Evolutionary conservation across 2,888 invertebrate genomes (phyloP).

Genomic region (Dione vanillae): DNA sequence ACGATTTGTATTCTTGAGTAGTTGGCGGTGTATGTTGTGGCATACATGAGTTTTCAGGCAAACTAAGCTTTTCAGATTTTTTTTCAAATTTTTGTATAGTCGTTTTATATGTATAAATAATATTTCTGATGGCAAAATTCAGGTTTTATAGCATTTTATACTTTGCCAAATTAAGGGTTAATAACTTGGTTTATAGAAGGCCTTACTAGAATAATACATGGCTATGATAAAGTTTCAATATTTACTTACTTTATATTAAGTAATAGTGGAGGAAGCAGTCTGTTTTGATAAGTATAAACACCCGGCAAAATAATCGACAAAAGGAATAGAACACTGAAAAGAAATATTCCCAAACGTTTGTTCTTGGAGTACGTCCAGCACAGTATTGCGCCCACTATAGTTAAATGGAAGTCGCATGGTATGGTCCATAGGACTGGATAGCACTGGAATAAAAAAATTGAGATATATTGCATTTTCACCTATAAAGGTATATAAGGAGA

Average conservation of each 20-base stretch:
- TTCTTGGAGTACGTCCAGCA: constrained; percentile 48
- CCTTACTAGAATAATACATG: no score
- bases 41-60: no score
- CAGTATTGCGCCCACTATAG: constrained; percentile 47
- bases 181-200: no score
- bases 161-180: no score
- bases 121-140: no score
- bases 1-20: no score
- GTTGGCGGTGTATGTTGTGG: no score
- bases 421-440: constrained; percentile 53
- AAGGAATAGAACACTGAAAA: constrained; percentile 32
- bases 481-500: neutral
- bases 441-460: constrained; percentile 50
- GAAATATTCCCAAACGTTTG: constrained; percentile 39
- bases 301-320: constrained; percentile 40
- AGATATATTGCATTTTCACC: neutral
- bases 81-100: no score
- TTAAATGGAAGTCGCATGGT: constrained; percentile 54
- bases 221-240: neutral
- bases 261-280: constrained; percentile 24
- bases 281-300: constrained; percentile 41
- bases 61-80: no score
- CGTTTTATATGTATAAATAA: no score
- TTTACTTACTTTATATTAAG: constrained; percentile 42
- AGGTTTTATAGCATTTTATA: no score